These are phyloP conservation scores for Myopa testacea DNA, from an alignment of 2,888 invertebrate genomes.

Conservation along the genomic window DNA sequence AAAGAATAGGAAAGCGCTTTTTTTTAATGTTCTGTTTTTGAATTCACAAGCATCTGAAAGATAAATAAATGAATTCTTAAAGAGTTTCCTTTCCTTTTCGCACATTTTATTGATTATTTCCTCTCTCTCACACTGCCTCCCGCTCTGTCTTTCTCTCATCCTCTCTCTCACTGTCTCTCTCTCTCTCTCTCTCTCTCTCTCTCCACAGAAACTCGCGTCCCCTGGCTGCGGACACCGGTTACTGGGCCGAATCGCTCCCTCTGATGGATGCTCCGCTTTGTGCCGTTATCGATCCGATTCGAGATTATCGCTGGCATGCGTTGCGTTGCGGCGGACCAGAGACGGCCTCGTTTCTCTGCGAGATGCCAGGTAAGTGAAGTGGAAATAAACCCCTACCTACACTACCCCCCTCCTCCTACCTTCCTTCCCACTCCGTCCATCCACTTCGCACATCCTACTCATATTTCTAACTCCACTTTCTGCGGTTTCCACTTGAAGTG, in stretches of 20 bases:
- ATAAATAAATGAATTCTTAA: background rate
- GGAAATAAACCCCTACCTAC: background rate
- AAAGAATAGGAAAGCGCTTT: background rate
- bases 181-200: slow-evolving; percentile 30
- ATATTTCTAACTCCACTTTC: background rate
- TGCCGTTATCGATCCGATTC: slow-evolving; percentile 80
- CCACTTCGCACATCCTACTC: slow-evolving; percentile 2
- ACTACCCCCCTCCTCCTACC: slow-evolving; percentile 4
- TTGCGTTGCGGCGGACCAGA: slow-evolving; percentile 81
- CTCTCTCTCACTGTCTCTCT: background rate
- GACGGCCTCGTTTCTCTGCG: slow-evolving; percentile 83
- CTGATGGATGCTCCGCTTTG: slow-evolving; percentile 76
- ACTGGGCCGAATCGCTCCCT: slow-evolving; percentile 79
- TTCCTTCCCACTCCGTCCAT: background rate
- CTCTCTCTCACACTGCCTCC: too few relatives aligned
- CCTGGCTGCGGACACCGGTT: slow-evolving; percentile 70
- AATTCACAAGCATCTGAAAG: too few relatives aligned
- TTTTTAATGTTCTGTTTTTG: background rate
- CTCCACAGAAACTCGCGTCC: slow-evolving; percentile 65
- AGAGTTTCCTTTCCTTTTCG: too few relatives aligned
- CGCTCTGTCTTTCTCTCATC: too few relatives aligned
- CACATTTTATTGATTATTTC: too few relatives aligned
- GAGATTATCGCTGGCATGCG: slow-evolving; percentile 83
- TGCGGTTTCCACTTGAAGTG: slow-evolving; percentile 70
- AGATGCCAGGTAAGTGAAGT: slow-evolving; percentile 76